Base-by-base conservation (phyloP, 37 sponge, comb jelly and placozoan species). In the Beroe ovata region DNA sequence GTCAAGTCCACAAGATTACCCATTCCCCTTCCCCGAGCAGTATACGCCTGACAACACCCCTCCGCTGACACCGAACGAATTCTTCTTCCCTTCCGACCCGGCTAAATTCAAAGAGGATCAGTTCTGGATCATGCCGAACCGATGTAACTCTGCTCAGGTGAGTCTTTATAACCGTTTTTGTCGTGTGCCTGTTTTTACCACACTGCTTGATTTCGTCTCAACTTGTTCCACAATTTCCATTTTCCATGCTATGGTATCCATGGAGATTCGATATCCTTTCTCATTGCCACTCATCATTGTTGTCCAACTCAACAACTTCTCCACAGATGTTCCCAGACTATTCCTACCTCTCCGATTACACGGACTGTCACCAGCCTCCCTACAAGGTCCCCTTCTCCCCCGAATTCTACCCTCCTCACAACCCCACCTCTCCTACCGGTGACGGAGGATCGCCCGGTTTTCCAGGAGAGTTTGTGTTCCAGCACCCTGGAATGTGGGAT, bases 1-100 rank as follows among this genome's bases (percentile, higher is more conserved):
- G 54, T 47, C 54, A 47, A 11, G 11, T 11, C 54, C 54, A 16
- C 54, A 16, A n/a, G n/a, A n/a, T 11, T 47, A 47, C 54, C 54
- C 54, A 6, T 11, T 47, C 11, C 54, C 54, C 11, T 47, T 47
- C 54, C 69, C 69, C 16, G 69, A 66, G 6, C 54, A 47, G 54
- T 47, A 47, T 11, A 47, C 54, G 2, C 30, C 69, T 4, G 69
- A 29, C 35, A 66, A 66, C 69, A 29, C 69, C 35, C 69, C 69
- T 1, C 69, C 69, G 2, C 69, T 66, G 8, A 66, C 69, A 14
- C 69, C 69, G 8, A 34, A 66, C 36, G 69, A 66, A 8, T 25
- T 66, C 69, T 66, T 26, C 69, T 66, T 66, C 34, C 69, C 69
- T 8, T 25, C 32, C 63, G 59, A 18, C 18, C 28, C 21, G 8